Evolutionary conservation across 2,797 vertebrate species (phyloP), one percentile per base, ranked within the genome.

Genomic region (Galaxias olidus): DNA sequence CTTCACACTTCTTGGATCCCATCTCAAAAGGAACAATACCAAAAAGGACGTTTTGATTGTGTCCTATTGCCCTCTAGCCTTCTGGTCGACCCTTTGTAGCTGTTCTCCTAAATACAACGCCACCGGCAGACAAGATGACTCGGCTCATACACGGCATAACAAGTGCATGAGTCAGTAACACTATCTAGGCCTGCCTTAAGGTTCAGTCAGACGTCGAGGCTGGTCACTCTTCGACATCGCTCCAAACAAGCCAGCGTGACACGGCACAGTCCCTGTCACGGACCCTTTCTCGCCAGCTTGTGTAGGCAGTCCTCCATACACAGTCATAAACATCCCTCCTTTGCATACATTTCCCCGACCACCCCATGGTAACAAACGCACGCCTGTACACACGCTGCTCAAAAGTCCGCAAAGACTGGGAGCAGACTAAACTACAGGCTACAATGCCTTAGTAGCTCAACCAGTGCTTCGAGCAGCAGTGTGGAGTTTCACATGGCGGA

Each of bases 401-500:
- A 30, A 30, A 30, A 30, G 30, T 30, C 30, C 6, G 30, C 30
- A 30, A 30, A 30, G 30, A 6, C 3, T 30, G 30, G 30, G 30
- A 30, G 30, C 30, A 30, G 30, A 49, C 53, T 46, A 3, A 65
- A 42, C 66, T 54, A 9, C 69, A 52, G 68, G 64, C 72, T 17
- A 30, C 30, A 14, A 20, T 61, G 68, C 75, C 76, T 78, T 66
- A 15, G 57, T 11, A 2, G 71, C 72, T 73, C 78, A 82, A 87
- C 83, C 78, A 0, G 59, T 0, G 43, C 74, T 80, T 79, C 66
- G 71, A 81, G 70, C 56, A n/a, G 50, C n/a, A 17, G 84, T 68
- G 77, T 83, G 64, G 59, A 30, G 78, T 86, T 88, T 86, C 85
- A 84, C 12, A 3, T 67, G 30, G 30, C 30, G 59, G 65, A 79